Evolutionary conservation across 2,888 invertebrate genomes (phyloP), one percentile per base, ranked within the genome.

Genomic region (Griposia aprilina): DNA sequence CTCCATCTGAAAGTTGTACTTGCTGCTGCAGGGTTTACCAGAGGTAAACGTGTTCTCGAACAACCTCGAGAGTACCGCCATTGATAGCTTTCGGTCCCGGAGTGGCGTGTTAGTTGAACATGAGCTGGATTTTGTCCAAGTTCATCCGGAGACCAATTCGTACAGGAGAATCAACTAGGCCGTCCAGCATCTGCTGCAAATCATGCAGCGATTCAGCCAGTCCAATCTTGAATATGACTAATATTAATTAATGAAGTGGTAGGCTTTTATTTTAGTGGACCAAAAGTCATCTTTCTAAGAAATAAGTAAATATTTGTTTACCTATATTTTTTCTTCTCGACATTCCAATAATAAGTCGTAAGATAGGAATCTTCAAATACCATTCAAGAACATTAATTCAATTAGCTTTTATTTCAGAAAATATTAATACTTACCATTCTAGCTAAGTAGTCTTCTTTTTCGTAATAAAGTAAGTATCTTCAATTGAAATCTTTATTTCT

Each of bases 401-500:
- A 62, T 71, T 36, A 62, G 2, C 5, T 71, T 78, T 23, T 55
- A 4, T 62, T 55, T 55, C 26, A n/a, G 13, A 63, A 48, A 55
- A 62, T 80, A 26, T 62, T 52, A 59, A 30, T 62, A 26, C 13
- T n/a, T 60, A 45, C 10, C 1, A 45, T 23, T 55, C 17, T 17
- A 23, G 15, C 50, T 26, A 20, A 8, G 8, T 52, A 30, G 23
- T 36, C 2, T 17, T 50, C 50, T 20, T 63, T 50, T 80, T n/a
- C 23, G 55, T 10, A 62, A 55, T 36, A 13, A 69, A 80, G 20
- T 13, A 69, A 80, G 20, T 13, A 55, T 62, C 26, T 78, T 73
- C n/a, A 81, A 41, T 57, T 50, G 41, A 73, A 78, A 57, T 73
- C 73, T 41, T 50, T 63, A 63, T 63, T 26, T n/a, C 8, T 55